Conservation (phyloP, 2,888 invertebrate species). For the Dasypolia templi region DNA sequence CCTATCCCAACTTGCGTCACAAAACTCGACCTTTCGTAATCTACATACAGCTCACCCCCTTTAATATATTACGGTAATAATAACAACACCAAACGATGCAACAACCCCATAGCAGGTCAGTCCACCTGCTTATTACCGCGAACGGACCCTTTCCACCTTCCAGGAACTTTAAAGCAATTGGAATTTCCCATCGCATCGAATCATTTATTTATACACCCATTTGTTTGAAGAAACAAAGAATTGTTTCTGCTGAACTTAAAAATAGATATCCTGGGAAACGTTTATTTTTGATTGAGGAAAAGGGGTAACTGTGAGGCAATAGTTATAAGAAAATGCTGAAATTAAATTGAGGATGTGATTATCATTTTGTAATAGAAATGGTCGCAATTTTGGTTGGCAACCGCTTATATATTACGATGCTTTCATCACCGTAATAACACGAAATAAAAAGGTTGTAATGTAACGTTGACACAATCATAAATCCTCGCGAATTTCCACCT, state of each 20-base stretch:
- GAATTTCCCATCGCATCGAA: conserved; percentile 28
- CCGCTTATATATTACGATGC: conserved; percentile 11
- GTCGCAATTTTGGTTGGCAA: not conserved
- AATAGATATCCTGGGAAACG: conserved; percentile 15
- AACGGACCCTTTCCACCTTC: conserved; percentile 41
- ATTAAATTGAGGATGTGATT: not conserved
- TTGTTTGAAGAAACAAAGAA: conserved; percentile 23
- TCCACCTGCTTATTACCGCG: conserved; percentile 44
- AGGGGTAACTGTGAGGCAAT: not conserved
- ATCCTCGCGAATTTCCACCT: conserved; percentile 34
- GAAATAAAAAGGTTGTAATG: conserved; percentile 30
- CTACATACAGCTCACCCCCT: conserved; percentile 17
- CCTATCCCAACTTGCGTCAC: conserved; percentile 47
- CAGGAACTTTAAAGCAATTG: conserved; percentile 28
- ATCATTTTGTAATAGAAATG: not conserved
- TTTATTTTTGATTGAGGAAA: conserved; percentile 5
- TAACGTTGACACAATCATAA: conserved; percentile 26
- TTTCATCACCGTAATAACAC: conserved; percentile 13
- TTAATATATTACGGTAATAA: conserved; percentile 11
- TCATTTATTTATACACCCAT: conserved; percentile 14
- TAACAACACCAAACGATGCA: conserved; percentile 36
- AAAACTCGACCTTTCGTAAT: conserved; percentile 19
- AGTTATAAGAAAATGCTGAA: not conserved
- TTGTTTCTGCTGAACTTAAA: conserved; percentile 10
- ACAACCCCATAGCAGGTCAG: conserved; percentile 51